Conservation (phyloP, 2,113 vertebrate genomes). For the Bothrops jararaca region DNA sequence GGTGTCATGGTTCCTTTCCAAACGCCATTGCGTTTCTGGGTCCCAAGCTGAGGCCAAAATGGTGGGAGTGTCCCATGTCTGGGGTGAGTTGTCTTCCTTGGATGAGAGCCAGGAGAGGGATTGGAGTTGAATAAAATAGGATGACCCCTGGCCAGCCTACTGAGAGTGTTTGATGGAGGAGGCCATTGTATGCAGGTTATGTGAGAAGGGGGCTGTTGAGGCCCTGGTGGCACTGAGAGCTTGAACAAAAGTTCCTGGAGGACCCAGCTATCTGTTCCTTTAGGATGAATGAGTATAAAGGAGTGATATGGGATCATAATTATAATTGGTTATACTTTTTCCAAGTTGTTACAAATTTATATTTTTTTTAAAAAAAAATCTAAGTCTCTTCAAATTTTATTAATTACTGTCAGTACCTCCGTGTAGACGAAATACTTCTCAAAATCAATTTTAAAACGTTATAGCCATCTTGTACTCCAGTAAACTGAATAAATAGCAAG, state of each 20-base stretch:
- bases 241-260: neutral
- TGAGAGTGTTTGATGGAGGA: neutral
- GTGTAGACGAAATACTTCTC: neutral
- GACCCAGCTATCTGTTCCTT: neutral
- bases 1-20: neutral
- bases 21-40: neutral
- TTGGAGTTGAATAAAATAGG: neutral
- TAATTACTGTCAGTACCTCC: neutral
- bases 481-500: neutral
- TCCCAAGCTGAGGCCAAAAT: neutral
- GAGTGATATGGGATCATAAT: neutral
- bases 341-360: neutral
- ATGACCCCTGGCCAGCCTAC: neutral
- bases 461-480: neutral
- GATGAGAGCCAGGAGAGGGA: neutral
- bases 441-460: neutral
- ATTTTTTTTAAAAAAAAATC: neutral
- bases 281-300: neutral
- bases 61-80: neutral
- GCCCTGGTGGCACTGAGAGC: neutral
- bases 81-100: neutral
- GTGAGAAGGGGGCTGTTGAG: neutral
- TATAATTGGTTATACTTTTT: neutral
- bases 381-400: neutral
- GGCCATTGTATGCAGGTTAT: neutral